Evolutionary conservation across 2,888 invertebrate genomes (phyloP).

Genomic region (Netelia melanura): DNA sequence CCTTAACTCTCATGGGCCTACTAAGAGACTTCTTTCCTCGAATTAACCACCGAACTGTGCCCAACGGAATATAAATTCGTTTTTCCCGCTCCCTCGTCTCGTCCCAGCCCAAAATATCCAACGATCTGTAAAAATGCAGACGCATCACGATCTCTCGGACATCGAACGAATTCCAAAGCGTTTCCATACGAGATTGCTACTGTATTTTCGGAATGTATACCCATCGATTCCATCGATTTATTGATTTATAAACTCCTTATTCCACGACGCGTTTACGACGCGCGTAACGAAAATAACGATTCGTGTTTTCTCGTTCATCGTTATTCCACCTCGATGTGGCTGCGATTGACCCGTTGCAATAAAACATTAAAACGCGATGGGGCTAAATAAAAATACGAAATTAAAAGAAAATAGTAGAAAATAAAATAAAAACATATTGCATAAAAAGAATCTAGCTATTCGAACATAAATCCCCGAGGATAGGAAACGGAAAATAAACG

Average conservation of each 20-base stretch:
- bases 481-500: background rate
- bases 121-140: background rate
- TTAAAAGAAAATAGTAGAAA: background rate
- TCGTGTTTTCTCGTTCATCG: background rate
- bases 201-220: no score
- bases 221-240: no score
- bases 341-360: background rate
- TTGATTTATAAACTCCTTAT: no score
- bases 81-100: background rate
- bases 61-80: background rate
- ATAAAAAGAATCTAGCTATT: background rate
- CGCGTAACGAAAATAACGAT: background rate
- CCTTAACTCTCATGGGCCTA: constrained; percentile 23
- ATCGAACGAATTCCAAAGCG: no score
- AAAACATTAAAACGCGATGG: background rate
- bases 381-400: background rate
- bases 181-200: no score
- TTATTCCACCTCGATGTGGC: background rate
- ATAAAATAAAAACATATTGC: background rate
- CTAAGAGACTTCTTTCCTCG: constrained; percentile 15
- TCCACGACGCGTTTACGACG: no score
- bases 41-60: constrained; percentile 3
- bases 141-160: no score
- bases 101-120: background rate
- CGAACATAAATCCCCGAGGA: background rate